phyloP scores from a whole-genome alignment of 2,888 invertebrate genomes.

The Drosophila pseudotakahashii region DNA sequence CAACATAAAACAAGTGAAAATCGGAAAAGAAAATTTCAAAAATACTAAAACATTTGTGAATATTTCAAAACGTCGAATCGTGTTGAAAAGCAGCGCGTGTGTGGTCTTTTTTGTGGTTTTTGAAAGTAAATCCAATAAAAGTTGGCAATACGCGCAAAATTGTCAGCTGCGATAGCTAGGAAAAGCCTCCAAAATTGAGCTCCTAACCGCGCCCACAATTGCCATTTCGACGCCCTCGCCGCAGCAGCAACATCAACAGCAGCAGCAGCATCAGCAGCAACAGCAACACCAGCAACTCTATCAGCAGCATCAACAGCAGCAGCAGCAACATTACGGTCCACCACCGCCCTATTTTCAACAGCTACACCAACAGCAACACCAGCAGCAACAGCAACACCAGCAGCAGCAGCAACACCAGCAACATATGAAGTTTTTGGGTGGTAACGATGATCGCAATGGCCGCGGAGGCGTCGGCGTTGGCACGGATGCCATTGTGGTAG shows the following conservation, averaged over 20 bases:
- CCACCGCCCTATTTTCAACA: conserved; percentile 49
- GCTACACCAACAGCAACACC: conserved; percentile 35
- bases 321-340: conserved; percentile 51
- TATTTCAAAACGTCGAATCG: conserved; percentile 6
- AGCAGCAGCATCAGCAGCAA: conserved; percentile 18
- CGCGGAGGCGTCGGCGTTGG: conserved; percentile 82
- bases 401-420: conserved; percentile 59
- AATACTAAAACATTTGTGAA: conserved; percentile 22
- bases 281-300: conserved; percentile 44
- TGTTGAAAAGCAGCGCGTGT: conserved; percentile 5
- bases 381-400: conserved; percentile 28
- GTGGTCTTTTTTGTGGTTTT: conserved; percentile 7
- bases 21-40: conserved; percentile 13
- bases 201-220: conserved; percentile 83
- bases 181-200: conserved; percentile 84
- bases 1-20: conserved; percentile 37
- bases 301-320: conserved; percentile 36
- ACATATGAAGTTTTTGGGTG: conserved; percentile 92
- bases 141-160: conserved; percentile 76
- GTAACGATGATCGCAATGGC: conserved; percentile 88
- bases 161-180: conserved; percentile 63
- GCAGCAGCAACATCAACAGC: conserved; percentile 52
- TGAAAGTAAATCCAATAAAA: conserved; percentile 4
- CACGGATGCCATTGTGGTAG: conserved; percentile 55
- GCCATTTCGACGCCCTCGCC: conserved; percentile 82